phyloP scores from a whole-genome alignment of 2,888 invertebrate species.

The Ectropis crepuscularia region DNA sequence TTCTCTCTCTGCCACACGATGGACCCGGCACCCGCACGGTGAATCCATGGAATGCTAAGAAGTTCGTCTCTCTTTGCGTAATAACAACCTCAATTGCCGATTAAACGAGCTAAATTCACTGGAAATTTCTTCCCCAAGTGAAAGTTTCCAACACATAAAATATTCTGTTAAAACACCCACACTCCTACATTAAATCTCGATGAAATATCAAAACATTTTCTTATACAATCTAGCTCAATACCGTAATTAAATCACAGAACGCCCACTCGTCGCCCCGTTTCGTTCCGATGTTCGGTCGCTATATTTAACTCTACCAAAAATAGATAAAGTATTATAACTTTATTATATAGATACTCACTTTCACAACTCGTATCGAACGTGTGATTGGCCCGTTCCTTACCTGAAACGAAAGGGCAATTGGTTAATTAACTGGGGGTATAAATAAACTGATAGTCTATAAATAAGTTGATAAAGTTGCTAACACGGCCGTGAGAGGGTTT shows the following conservation, averaged over 20 bases:
- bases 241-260: background rate
- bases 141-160: no score
- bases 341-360: constrained; percentile 18
- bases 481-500: constrained; percentile 11
- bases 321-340: constrained; percentile 10
- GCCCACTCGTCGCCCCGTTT: constrained; percentile 3
- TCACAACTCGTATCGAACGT: constrained; percentile 17
- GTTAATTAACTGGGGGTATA: constrained; percentile 40
- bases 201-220: background rate
- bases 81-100: no score
- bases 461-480: constrained; percentile 4
- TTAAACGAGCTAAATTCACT: no score
- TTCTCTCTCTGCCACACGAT: no score
- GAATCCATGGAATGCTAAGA: no score
- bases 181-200: background rate
- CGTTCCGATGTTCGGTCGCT: background rate
- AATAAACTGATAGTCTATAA: constrained; percentile 17
- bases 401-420: constrained; percentile 47
- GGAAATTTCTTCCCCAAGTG: no score
- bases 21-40: no score
- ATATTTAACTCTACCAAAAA: constrained; percentile 6
- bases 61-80: no score
- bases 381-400: constrained; percentile 42
- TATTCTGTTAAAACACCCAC: no score
- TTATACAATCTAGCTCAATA: background rate